Evolutionary conservation across 2,113 vertebrate genomes (phyloP).

Genomic region (Pteronura brasiliensis): DNA sequence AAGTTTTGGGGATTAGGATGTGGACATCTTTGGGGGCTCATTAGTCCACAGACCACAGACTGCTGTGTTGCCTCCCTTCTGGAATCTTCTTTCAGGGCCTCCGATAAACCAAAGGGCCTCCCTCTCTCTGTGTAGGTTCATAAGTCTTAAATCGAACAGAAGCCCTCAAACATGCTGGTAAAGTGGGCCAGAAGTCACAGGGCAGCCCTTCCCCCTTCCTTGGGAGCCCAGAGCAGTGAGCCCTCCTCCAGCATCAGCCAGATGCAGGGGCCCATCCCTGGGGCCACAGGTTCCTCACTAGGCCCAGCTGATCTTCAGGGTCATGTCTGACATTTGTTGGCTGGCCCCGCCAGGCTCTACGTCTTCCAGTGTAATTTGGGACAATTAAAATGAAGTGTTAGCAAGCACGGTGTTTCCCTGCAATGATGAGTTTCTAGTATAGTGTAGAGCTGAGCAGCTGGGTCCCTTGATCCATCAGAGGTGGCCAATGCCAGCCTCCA

Average conservation of each 20-base stretch:
- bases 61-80: background rate
- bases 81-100: background rate
- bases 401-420: conserved; percentile 79
- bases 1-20: background rate
- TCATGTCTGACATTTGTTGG: conserved; percentile 76
- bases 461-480: conserved; percentile 71
- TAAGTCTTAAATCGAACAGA: background rate
- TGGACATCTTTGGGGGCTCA: background rate
- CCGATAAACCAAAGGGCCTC: background rate
- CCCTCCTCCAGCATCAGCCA: background rate
- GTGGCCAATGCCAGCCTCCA: conserved; percentile 70
- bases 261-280: background rate
- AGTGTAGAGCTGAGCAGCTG: conserved; percentile 64
- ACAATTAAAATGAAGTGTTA: conserved; percentile 84
- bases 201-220: background rate
- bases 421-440: conserved; percentile 51
- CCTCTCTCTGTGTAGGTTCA: background rate
- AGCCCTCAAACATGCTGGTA: background rate
- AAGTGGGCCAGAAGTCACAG: background rate
- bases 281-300: conserved; percentile 70
- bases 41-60: background rate
- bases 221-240: background rate
- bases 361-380: conserved; percentile 83
- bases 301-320: conserved; percentile 77
- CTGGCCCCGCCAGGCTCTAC: conserved; percentile 77